A percentile compares a stretch with the other conserved stretches of the same genome.
These are phyloP conservation scores for Parazoanthus atlanticus DNA, from an alignment of 92 coral and sea anemone genomes.

Conservation along the genomic window DNA sequence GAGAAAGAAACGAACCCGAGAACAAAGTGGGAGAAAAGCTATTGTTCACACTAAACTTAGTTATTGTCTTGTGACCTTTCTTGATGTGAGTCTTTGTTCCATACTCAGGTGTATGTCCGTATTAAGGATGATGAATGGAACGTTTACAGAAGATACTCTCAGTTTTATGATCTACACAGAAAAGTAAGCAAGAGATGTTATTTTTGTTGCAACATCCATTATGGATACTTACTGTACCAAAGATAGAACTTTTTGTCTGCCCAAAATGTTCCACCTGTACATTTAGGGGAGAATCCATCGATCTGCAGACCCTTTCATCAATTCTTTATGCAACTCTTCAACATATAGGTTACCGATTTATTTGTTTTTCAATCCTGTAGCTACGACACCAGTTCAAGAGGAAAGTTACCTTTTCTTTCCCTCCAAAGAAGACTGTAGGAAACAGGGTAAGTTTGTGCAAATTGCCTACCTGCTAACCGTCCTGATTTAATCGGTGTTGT, in stretches of 20 bases:
- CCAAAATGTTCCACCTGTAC: neutral
- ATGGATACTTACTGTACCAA: neutral
- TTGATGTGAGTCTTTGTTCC: neutral
- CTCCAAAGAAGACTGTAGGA: conserved; percentile 94
- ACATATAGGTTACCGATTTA: neutral
- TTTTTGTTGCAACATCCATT: neutral
- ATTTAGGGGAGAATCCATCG: neutral
- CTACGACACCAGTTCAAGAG: conserved; percentile 68
- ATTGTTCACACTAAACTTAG: too few species aligned
- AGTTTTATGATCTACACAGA: conserved; percentile 87
- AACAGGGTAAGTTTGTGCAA: conserved; percentile 65
- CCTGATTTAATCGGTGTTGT: too few species aligned
- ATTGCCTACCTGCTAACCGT: too few species aligned
- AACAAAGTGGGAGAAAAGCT: neutral
- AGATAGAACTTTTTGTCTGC: neutral
- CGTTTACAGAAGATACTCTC: conserved; percentile 96
- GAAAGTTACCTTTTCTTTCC: conserved; percentile 81
- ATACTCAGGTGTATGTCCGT: conserved; percentile 84
- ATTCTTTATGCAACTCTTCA: neutral
- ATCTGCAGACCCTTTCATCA: neutral
- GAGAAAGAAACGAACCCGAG: too few species aligned
- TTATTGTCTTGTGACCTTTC: too few species aligned
- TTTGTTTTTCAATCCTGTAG: conserved; percentile 46
- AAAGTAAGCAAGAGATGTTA: conserved; percentile 53
- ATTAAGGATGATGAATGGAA: conserved; percentile 99